These are phyloP conservation scores for Heteromurus nitidus DNA, from an alignment of 2,888 invertebrate species.

Conservation along the genomic window DNA sequence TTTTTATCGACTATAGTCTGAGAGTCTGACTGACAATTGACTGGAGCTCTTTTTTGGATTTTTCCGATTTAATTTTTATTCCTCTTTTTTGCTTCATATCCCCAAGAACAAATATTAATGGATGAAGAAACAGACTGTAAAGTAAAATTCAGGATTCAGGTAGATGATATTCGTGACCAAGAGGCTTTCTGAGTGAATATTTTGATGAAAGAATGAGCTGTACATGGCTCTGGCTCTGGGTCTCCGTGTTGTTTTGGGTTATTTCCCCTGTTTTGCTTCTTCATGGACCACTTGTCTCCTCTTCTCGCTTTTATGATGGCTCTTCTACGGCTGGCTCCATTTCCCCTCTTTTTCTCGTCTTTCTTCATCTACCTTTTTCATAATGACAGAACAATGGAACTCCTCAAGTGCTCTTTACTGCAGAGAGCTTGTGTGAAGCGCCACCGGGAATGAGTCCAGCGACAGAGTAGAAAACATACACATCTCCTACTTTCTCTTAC, in stretches of 20 bases:
- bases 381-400: slow-evolving; percentile 45
- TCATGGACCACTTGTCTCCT: slow-evolving; percentile 40
- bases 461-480: background rate
- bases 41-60: slow-evolving; percentile 1
- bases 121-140: slow-evolving; percentile 13
- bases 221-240: background rate
- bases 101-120: slow-evolving; percentile 53
- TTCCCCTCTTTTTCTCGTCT: background rate
- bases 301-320: slow-evolving; percentile 43
- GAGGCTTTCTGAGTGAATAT: no score
- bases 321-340: slow-evolving; percentile 29
- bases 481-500: background rate
- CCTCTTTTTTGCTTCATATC: background rate
- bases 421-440: slow-evolving; percentile 4
- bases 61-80: background rate
- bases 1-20: no score
- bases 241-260: slow-evolving; percentile 27
- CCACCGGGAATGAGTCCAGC: background rate
- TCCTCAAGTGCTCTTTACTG: slow-evolving; percentile 38
- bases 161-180: no score
- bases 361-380: slow-evolving; percentile 33
- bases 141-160: no score
- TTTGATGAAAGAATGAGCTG: no score
- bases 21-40: no score
- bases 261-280: slow-evolving; percentile 23